Base-by-base conservation (phyloP, 1,140 invertebrate species). In the Diabrotica virgifera region DNA sequence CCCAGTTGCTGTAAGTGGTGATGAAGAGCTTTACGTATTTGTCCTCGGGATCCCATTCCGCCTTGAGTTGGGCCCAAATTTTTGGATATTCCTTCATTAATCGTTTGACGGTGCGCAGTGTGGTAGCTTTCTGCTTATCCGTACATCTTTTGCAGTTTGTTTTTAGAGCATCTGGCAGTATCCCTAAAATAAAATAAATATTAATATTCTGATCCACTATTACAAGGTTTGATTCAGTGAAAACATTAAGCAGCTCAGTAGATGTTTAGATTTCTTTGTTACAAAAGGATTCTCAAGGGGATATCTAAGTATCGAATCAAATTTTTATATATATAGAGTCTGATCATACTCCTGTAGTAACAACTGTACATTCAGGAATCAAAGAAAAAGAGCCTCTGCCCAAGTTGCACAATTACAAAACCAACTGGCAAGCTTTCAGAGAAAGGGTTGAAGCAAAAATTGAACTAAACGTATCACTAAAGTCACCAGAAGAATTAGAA, bases 121-220 rank as follows among this genome's bases (percentile, higher is more conserved):
- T 82, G 6, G 79, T 81, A 46, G 77, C 79, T 72, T 83, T 85
- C 72, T 87, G 86, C 53, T 83, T 80, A 56, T 85, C 83, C 0
- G 84, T 85, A 72, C 87, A 88, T 13, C 83, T 74, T 6, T 80
- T 70, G 70, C 86, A 88, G 64, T 86, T 85, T 56, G 83, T 87
- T 68, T 82, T 76, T 40, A 88, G 69, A 5, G 86, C 86, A 77
- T 87, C 86, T 36, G 87, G 87, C 35, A 87, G 75, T 67, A 85
- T 78, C 63, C 79, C 87, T 89, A 11, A 81, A 83, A 66, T 59
- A 13, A 62, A 52, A 52, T 63, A 35, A 8, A 58, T 24, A 24
- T 24, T 24, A 24, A 52, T 12, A 12, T 52, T 52, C 6, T 52
- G 6, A 3, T 52, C 11, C 4, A 12, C 10, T 52, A 6, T 0